phyloP scores from a whole-genome alignment of 2,113 vertebrate genomes.

The Daboia siamensis region DNA sequence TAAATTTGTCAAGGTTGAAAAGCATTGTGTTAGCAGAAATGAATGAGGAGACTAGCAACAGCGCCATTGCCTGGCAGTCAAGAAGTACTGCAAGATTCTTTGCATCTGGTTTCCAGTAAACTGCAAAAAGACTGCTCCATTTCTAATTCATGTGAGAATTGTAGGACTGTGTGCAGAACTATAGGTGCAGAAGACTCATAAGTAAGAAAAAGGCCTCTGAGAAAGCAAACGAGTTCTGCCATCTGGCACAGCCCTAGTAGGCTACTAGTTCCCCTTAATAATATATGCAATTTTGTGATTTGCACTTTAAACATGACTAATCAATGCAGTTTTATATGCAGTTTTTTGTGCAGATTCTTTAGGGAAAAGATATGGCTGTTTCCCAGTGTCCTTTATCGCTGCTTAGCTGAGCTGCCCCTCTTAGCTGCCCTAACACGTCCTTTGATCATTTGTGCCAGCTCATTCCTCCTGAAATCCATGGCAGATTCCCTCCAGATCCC shows the following conservation, averaged over 20 bases:
- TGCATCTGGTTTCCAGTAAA: background rate
- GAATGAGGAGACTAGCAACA: background rate
- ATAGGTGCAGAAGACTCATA: background rate
- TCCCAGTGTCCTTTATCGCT: background rate
- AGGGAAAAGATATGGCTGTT: background rate
- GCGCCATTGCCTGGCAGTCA: slow-evolving; percentile 28
- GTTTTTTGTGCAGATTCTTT: background rate
- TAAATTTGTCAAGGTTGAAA: background rate
- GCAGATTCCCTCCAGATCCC: background rate
- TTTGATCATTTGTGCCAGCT: background rate
- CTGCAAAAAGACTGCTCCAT: background rate
- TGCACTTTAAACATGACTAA: background rate
- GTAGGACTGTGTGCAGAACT: background rate
- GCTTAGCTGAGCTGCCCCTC: background rate
- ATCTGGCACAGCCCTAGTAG: background rate
- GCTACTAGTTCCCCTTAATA: background rate
- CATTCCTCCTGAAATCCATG: background rate
- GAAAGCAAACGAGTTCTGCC: background rate
- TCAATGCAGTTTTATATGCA: background rate
- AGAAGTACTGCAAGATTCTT: background rate
- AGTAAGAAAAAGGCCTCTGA: background rate
- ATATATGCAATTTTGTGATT: background rate
- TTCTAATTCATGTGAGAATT: background rate
- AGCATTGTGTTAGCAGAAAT: background rate
- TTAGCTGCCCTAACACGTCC: background rate